These are phyloP conservation scores for Apogon talboti DNA, from an alignment of 2,797 vertebrate genomes.

Conservation along the genomic window DNA sequence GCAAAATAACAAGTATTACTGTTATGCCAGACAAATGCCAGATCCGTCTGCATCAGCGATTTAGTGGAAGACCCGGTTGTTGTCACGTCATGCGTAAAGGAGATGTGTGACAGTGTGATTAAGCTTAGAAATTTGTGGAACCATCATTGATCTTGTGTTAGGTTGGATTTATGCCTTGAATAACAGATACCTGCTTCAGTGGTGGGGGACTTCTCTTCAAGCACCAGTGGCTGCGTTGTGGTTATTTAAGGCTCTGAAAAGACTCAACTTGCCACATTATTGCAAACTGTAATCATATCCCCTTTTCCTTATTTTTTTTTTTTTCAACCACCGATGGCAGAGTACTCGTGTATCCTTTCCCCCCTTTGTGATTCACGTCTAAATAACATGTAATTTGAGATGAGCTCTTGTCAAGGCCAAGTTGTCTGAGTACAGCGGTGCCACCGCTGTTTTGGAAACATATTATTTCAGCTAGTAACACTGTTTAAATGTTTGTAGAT, in stretches of 20 bases:
- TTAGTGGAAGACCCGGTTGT: neutral
- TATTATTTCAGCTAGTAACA: constrained; percentile 11
- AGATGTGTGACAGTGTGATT: neutral
- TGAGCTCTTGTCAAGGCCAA: constrained; percentile 2
- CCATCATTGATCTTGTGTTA: neutral
- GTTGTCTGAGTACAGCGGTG: constrained; percentile 5
- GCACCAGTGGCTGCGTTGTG: neutral
- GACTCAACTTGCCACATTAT: constrained; percentile 22
- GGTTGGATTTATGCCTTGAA: neutral
- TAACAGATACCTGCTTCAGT: neutral
- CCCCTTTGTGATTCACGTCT: constrained; percentile 12
- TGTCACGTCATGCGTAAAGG: neutral
- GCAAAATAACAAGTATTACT: neutral
- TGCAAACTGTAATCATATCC: constrained; percentile 10
- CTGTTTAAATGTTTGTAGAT: constrained; percentile 23
- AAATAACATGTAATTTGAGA: constrained; percentile 6
- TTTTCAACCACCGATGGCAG: neutral
- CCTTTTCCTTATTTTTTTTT: neutral
- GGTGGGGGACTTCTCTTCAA: neutral
- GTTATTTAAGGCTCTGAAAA: constrained; percentile 11
- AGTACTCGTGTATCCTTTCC: constrained; percentile 5
- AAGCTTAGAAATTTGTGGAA: neutral
- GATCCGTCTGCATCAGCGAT: neutral
- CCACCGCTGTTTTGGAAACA: constrained; percentile 39
- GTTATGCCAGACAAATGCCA: neutral